Conservation (phyloP, 2,113 vertebrate genomes). For the Forbesichthys papilliferus region DNA sequence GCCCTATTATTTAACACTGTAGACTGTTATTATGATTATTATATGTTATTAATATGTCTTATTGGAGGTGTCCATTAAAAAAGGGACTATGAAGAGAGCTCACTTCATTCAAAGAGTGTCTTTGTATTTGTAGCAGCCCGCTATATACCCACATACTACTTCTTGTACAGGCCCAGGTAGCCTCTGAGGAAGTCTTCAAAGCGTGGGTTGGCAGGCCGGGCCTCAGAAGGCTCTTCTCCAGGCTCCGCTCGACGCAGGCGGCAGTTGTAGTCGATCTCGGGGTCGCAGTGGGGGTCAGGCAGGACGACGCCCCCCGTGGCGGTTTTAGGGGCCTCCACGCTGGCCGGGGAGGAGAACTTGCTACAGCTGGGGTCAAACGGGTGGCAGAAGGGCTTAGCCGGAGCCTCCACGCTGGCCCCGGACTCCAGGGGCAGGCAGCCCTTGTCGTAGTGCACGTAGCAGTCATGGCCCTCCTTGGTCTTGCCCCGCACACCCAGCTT, state of each 20-base stretch:
- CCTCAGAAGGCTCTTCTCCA: conserved; percentile 17
- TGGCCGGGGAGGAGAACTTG: conserved; percentile 50
- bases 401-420: conserved; percentile 41
- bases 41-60: too few relatives aligned
- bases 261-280: conserved; percentile 78
- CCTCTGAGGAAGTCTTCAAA: conserved; percentile 74
- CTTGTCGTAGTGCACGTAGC: conserved; percentile 78
- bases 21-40: neutral
- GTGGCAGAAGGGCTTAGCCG: conserved; percentile 67
- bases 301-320: conserved; percentile 62
- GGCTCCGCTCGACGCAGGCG: conserved; percentile 65
- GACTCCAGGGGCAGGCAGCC: conserved; percentile 69
- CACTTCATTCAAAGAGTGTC: neutral
- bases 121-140: neutral
- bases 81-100: conserved; percentile 6
- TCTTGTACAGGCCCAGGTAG: conserved; percentile 61
- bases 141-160: conserved; percentile 29
- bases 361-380: conserved; percentile 74
- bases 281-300: conserved; percentile 78
- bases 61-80: neutral
- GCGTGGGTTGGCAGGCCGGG: conserved; percentile 26
- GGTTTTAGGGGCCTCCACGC: conserved; percentile 15
- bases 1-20: too few relatives aligned
- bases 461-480: conserved; percentile 79
- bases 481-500: conserved; percentile 70